These are phyloP conservation scores for Cybosia mesomella DNA, from an alignment of 2,888 invertebrate species.

Conservation along the genomic window DNA sequence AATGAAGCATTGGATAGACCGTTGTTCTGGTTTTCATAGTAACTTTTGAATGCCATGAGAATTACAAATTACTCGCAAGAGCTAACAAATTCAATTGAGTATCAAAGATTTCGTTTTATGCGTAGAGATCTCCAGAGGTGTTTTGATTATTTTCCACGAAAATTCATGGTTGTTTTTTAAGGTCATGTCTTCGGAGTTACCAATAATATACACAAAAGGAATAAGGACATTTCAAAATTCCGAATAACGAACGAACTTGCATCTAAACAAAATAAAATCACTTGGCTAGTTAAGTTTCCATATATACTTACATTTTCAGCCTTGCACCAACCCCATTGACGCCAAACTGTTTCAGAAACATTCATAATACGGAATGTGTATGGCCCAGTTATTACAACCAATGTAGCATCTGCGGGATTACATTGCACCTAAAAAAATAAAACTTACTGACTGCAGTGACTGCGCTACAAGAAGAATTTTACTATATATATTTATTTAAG, in stretches of 20 bases:
- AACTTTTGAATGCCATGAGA: too few species aligned
- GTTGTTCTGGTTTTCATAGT: background rate
- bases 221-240: background rate
- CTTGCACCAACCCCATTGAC: slow-evolving; percentile 94
- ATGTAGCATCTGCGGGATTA: slow-evolving; percentile 92
- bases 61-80: background rate
- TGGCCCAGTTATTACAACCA: slow-evolving; percentile 89
- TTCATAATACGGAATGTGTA: slow-evolving; percentile 92
- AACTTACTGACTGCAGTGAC: too few species aligned
- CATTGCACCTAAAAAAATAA: slow-evolving; percentile 88
- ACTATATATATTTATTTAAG: background rate
- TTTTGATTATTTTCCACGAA: too few species aligned
- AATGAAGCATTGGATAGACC: background rate
- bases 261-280: background rate
- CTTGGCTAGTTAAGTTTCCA: background rate
- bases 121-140: background rate
- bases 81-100: background rate
- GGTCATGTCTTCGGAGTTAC: too few species aligned
- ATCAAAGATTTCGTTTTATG: background rate
- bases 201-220: too few species aligned
- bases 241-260: background rate
- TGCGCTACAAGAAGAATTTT: background rate
- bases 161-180: too few species aligned
- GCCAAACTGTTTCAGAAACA: slow-evolving; percentile 92
- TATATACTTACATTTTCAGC: slow-evolving; percentile 89